Percentiles rank a stretch among this genome's conserved stretches.
phyloP scores from a whole-genome alignment of 2,113 vertebrate species.

The Chloebia gouldiae region DNA sequence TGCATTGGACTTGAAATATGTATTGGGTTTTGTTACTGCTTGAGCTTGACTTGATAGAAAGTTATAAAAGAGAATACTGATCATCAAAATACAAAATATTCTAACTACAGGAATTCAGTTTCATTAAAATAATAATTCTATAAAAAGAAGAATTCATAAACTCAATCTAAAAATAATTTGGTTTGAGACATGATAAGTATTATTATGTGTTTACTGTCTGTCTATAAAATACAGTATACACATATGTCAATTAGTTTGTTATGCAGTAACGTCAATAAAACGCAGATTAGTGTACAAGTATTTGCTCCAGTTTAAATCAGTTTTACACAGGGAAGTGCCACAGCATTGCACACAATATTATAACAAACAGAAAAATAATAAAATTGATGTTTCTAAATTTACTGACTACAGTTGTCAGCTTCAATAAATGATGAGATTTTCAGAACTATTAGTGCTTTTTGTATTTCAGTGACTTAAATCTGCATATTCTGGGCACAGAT shows the following conservation, averaged over 20 bases:
- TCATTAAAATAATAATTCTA: neutral
- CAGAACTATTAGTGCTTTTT: neutral
- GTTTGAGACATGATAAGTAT: neutral
- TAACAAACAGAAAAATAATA: neutral
- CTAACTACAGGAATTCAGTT: neutral
- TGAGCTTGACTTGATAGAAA: neutral
- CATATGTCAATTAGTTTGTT: neutral
- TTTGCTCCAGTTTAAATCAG: neutral
- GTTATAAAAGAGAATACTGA: neutral
- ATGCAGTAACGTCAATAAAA: neutral
- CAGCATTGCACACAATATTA: neutral
- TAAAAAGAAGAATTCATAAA: neutral
- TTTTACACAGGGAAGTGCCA: neutral
- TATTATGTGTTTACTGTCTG: neutral
- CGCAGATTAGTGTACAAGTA: neutral
- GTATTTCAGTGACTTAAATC: neutral
- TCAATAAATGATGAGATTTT: neutral
- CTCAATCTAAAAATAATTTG: neutral
- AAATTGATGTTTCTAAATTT: neutral
- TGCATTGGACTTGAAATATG: neutral
- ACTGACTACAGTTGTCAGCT: neutral
- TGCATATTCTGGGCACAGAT: neutral
- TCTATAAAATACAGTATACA: neutral
- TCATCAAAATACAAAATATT: neutral
- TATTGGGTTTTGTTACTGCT: neutral